A percentile compares a stretch with the other conserved stretches of the same genome.
phyloP scores from a whole-genome alignment of 2,888 invertebrate genomes.

The Odiellus spinosus region DNA sequence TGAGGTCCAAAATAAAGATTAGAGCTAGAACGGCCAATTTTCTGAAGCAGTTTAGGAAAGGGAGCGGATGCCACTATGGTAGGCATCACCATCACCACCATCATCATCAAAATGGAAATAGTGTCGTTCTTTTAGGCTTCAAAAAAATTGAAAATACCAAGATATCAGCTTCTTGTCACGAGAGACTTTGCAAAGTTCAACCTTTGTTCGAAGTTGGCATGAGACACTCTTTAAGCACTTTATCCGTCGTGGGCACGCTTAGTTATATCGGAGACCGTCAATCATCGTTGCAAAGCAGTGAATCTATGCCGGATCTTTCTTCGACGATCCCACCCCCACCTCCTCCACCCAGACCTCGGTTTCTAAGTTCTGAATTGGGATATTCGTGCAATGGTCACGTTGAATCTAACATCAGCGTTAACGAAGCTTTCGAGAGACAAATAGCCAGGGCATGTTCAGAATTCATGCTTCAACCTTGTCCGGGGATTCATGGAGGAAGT shows the following conservation, averaged over 20 bases:
- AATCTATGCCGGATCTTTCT: slow-evolving; percentile 27
- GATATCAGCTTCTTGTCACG: slow-evolving; percentile 8
- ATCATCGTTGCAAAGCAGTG: slow-evolving; percentile 25
- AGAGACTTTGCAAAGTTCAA: slow-evolving; percentile 8
- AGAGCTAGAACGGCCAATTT: slow-evolving; percentile 16
- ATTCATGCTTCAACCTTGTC: too few relatives aligned
- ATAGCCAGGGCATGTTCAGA: too few relatives aligned
- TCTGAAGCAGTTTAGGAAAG: slow-evolving; percentile 15
- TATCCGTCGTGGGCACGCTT: slow-evolving; percentile 25
- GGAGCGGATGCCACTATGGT: too few relatives aligned
- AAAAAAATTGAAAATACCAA: slow-evolving; percentile 14
- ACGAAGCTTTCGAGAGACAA: too few relatives aligned
- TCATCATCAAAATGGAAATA: slow-evolving; percentile 6
- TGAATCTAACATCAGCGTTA: too few relatives aligned
- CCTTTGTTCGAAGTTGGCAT: slow-evolving; percentile 15
- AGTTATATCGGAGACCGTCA: slow-evolving; percentile 5
- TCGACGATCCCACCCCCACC: slow-evolving; percentile 18
- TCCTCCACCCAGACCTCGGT: slow-evolving; percentile 9
- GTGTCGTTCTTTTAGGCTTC: slow-evolving; percentile 14
- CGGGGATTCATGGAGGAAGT: too few relatives aligned
- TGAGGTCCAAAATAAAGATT: slow-evolving; percentile 15
- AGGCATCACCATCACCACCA: slow-evolving; percentile 3
- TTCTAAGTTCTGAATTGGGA: slow-evolving; percentile 5
- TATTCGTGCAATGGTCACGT: not conserved
- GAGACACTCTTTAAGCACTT: slow-evolving; percentile 26